Base-by-base conservation (phyloP, 2,113 vertebrate species). In the Pantherophis guttatus region DNA sequence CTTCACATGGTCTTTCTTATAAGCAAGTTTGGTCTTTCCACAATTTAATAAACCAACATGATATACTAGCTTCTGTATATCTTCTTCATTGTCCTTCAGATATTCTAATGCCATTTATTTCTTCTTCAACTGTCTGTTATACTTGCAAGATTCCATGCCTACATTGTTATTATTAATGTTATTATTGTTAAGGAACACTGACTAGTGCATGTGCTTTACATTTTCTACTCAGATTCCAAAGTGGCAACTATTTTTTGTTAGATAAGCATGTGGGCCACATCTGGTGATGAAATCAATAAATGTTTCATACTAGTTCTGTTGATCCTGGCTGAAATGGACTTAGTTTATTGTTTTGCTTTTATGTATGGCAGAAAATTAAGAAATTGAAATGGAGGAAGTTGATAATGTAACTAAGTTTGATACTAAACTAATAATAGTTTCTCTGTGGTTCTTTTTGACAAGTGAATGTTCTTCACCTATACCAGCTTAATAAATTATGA, bases 401-500 rank as follows among this genome's bases (percentile, higher is more conserved):
- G 1, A 0, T 86, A 5, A 90, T 88, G 48, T 65, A 24, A 29
- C 58, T 15, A 65, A 50, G 11, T 15, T 48, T 86, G 39, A 95
- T 94, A 21, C 87, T 15, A 70, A 91, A 87, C 6, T 88, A 0
- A 1, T 53, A 93, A 39, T 17, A 89, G 44, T 50, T 81, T 21
- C 81, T 91, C 12, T n/a, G 19, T 92, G 19, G 17, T 13, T 19
- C 50, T 81, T 5, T 58, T 85, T 54, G 44, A 21, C 48, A 23
- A 62, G 48, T 53, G 13, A 3, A 29, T 19, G n/a, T 8, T 95
- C 70, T 44, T n/a, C 89, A 89, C 1, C 3, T 52, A 29, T 48
- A 92, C 21, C 93, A 15, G 9, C 12, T 90, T 48, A 95, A 93
- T 53, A 88, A 93, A 57, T 86, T 0, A 95, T 58, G 21, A 93